Evolutionary conservation across 2,888 invertebrate genomes (phyloP).

Genomic region (Ormyrus labotus): DNA sequence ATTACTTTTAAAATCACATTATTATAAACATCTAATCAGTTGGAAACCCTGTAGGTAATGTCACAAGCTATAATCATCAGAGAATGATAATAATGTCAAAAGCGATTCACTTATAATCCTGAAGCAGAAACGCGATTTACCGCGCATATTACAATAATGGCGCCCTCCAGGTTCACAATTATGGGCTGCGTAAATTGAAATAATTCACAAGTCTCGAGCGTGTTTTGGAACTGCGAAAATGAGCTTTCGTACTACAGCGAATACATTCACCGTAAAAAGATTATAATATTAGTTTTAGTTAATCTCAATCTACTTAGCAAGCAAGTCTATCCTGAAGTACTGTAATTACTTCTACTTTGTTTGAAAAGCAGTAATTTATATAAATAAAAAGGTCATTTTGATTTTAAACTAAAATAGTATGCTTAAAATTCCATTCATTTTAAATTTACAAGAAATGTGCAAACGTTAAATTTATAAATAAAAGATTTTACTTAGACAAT

Average conservation of each 20-base stretch:
- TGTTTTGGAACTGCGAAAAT: constrained; percentile 33
- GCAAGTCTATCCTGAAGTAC: neutral
- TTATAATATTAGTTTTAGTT: constrained; percentile 22
- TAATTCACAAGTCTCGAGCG: constrained; percentile 50
- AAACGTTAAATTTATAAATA: too few species aligned
- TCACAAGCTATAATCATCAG: constrained; percentile 13
- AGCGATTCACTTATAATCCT: constrained; percentile 51
- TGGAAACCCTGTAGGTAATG: neutral
- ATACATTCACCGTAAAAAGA: constrained; percentile 17
- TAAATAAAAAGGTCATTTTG: too few species aligned
- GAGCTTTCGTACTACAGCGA: constrained; percentile 7
- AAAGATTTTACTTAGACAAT: too few species aligned
- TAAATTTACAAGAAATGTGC: too few species aligned
- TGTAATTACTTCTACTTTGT: too few species aligned
- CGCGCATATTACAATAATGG: constrained; percentile 50
- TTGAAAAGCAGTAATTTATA: too few species aligned
- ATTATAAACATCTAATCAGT: neutral
- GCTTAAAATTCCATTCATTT: too few species aligned
- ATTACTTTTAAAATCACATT: neutral
- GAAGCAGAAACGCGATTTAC: constrained; percentile 44
- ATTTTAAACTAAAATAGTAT: too few species aligned
- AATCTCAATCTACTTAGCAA: neutral
- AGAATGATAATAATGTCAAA: constrained; percentile 44
- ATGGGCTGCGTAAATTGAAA: constrained; percentile 49
- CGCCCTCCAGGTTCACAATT: constrained; percentile 41